Base-by-base conservation (phyloP, 2,888 invertebrate genomes). In the Rhingia rostrata region DNA sequence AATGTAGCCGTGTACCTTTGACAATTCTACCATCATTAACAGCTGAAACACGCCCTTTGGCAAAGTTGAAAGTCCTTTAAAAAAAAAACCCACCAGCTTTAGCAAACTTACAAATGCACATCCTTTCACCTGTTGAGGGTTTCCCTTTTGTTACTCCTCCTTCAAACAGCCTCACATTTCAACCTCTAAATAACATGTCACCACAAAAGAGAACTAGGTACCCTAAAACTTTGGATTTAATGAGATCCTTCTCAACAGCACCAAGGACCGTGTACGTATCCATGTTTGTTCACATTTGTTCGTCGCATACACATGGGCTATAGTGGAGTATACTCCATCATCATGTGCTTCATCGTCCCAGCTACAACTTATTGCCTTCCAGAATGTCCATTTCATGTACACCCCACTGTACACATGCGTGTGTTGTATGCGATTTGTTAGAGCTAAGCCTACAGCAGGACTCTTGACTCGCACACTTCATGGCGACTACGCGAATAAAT, bases 371-470 rank as follows among this genome's bases (percentile, higher is more conserved):
- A 58, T 14, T 72, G 61, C 72, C 53, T 43, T 37, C 49, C 66
- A 10, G 33, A 60, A 67, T 61, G 49, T 39, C 51, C 70, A 78
- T 83, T 49, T 72, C 66, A 60, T 56, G 41, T 64, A 78, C 64
- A 12, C 37, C 2, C n/a, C 33, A 4, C 30, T 37, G n/a, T n/a
- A 12, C 12, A 41, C 5, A 12, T 30, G 39, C n/a, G 4, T 75
- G 64, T 58, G 30, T 58, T n/a, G 41, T 51, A n/a, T 72, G 64
- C 49, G 30, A 56, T 61, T 60, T 63, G 66, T 12, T 66, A 32
- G 12, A 51, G 9, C 45, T 67, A 2, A 22, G 61, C 67, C 54
- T 58, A 39, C 33, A 39, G 32, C n/a, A 47, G 33, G 22, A 47
- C 45, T 49, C 61, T 64, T 37, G 49, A 43, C 66, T 53, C 45